These are phyloP conservation scores for Agapornis roseicollis DNA, from an alignment of 2,113 vertebrate genomes.

Conservation along the genomic window DNA sequence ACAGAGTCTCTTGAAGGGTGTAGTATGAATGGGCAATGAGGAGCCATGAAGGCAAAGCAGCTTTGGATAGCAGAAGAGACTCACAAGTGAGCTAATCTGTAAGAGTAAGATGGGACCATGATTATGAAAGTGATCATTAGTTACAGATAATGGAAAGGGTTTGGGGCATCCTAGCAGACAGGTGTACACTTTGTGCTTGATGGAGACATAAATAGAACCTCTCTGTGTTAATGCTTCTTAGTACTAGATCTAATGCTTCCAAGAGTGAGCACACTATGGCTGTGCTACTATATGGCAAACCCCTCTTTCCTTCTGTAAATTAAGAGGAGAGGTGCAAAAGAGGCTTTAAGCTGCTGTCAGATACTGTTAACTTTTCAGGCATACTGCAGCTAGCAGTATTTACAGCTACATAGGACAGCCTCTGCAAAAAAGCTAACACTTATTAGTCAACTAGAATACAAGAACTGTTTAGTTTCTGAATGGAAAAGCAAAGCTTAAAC, in stretches of 20 bases:
- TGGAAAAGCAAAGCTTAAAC: slow-evolving; percentile 61
- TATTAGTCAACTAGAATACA: background rate
- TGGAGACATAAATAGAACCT: background rate
- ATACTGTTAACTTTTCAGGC: background rate
- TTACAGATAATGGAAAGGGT: background rate
- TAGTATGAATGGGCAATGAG: background rate
- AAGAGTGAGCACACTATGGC: fast-evolving
- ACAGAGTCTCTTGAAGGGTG: background rate
- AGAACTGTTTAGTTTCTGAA: slow-evolving; percentile 4
- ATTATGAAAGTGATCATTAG: background rate
- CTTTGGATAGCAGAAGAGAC: background rate
- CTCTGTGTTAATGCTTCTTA: background rate
- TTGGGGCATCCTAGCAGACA: background rate
- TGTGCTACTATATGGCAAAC: background rate
- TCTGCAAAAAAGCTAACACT: background rate
- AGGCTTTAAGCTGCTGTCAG: background rate
- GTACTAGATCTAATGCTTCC: background rate
- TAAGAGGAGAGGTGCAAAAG: background rate
- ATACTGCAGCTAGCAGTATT: background rate
- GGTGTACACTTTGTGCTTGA: background rate
- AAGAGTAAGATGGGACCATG: background rate
- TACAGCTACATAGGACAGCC: background rate
- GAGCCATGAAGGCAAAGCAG: background rate
- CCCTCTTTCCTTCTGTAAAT: background rate
- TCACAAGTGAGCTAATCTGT: background rate